These are phyloP conservation scores for Sinocyclocheilus grahami DNA, from an alignment of 2,113 vertebrate genomes.

Conservation along the genomic window DNA sequence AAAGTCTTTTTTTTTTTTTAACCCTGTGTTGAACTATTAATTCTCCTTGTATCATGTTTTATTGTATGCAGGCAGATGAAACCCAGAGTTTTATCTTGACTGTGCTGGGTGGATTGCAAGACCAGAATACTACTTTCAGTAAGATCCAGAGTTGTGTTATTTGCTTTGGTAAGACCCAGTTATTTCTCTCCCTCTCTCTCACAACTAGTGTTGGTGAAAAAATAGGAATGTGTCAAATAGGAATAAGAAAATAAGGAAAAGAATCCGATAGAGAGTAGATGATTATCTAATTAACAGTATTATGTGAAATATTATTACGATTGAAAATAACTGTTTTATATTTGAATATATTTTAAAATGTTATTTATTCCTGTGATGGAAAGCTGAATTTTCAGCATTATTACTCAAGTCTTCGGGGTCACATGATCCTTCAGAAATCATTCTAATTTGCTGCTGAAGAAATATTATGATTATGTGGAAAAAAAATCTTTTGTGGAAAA, in stretches of 20 bases:
- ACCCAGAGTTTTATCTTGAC: slow-evolving; percentile 70
- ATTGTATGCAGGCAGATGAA: slow-evolving; percentile 75
- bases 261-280: too few relatives aligned
- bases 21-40: not conserved
- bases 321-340: too few relatives aligned
- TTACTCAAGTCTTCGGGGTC: too few relatives aligned
- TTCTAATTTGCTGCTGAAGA: not conserved
- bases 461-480: not conserved
- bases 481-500: not conserved
- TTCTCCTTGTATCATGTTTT: slow-evolving; percentile 36
- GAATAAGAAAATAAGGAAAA: too few relatives aligned
- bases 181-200: not conserved
- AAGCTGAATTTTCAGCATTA: too few relatives aligned
- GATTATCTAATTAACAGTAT: too few relatives aligned
- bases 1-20: not conserved
- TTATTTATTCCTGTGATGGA: too few relatives aligned
- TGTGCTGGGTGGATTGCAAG: slow-evolving; percentile 67
- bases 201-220: not conserved
- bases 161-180: slow-evolving; percentile 80
- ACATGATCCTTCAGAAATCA: not conserved
- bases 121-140: slow-evolving; percentile 64
- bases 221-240: too few relatives aligned
- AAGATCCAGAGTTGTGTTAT: slow-evolving; percentile 75
- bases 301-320: too few relatives aligned
- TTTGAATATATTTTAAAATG: too few relatives aligned